Evolutionary conservation across 2,113 vertebrate genomes (phyloP), one percentile per base, ranked within the genome.

Genomic region (Semnornis frantzii): DNA sequence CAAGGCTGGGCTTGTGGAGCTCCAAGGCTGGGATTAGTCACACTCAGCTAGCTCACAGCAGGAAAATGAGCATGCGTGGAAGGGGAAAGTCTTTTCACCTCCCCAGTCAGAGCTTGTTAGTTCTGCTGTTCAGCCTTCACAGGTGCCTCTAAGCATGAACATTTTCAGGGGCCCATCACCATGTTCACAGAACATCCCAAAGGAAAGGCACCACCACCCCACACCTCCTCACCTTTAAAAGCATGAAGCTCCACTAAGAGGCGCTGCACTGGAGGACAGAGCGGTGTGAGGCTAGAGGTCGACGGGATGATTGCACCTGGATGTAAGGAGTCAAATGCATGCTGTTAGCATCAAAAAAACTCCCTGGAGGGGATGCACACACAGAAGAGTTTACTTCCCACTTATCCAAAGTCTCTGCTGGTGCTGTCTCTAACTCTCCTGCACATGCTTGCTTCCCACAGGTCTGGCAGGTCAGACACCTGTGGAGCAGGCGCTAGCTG

Each of bases 381-480:
- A 62, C 65, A 76, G 7, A 66, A 23, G 17, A 80, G 15, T 20
- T 90, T 54, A 39, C 8, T n/a, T 77, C 37, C 18, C 6, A 12
- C 11, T 6, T 25, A 75, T 14, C 12, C 70, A 52, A 76, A 59
- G 30, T 19, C 57, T 5, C 27, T 73, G 15, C 39, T 39, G 25
- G 27, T 1, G 2, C 15, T 39, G 8, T n/a, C 58, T 60, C 37
- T 85, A 81, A 91, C 4, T 1, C 74, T 33, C 20, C 12, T 71
- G 52, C 28, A 2, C 37, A 2, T 17, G 17, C 19, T 79, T 92
- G 54, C 42, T 20, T 74, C 89, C 50, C n/a, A 30, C 37, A 98
- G 98, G 98, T 80, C 52, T 98, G 89, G 96, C 97, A 44, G 98
- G 98, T 31, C 97, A 97, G 77, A 98, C 96, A 0, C 96, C 97